These are phyloP conservation scores for Falco concolor DNA, from an alignment of 2,797 vertebrate species.

Conservation along the genomic window DNA sequence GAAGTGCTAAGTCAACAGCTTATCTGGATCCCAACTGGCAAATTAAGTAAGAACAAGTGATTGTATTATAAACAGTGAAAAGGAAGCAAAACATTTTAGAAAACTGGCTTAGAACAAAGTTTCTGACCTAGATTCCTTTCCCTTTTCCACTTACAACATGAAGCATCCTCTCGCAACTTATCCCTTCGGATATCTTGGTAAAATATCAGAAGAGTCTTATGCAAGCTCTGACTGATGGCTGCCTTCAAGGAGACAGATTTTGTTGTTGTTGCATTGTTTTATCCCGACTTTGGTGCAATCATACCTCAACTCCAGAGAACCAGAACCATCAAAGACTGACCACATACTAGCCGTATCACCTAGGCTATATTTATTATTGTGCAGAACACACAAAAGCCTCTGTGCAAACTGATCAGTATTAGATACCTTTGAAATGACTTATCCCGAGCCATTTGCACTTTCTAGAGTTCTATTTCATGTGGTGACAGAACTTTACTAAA, in stretches of 20 bases:
- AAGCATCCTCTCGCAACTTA: background rate
- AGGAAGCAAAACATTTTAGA: constrained; percentile 5
- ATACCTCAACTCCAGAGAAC: background rate
- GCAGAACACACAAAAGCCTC: background rate
- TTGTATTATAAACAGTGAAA: constrained; percentile 27
- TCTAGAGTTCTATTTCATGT: background rate
- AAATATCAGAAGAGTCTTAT: background rate
- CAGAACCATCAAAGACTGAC: background rate
- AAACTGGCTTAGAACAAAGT: background rate
- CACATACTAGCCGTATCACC: background rate
- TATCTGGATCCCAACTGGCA: constrained; percentile 16
- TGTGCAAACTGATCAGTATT: background rate
- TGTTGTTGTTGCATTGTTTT: background rate
- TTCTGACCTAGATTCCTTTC: background rate
- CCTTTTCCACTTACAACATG: background rate
- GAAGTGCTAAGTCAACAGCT: constrained; percentile 31
- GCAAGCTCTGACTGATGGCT: background rate
- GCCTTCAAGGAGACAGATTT: background rate
- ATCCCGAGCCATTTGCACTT: background rate
- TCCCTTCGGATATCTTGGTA: background rate
- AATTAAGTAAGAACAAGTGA: background rate
- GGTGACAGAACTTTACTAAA: background rate
- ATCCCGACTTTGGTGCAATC: background rate
- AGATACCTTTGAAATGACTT: background rate
- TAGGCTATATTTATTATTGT: background rate